Evolutionary conservation across 2,113 vertebrate species (phyloP), one percentile per base, ranked within the genome.

Genomic region (Onychostoma macrolepis): DNA sequence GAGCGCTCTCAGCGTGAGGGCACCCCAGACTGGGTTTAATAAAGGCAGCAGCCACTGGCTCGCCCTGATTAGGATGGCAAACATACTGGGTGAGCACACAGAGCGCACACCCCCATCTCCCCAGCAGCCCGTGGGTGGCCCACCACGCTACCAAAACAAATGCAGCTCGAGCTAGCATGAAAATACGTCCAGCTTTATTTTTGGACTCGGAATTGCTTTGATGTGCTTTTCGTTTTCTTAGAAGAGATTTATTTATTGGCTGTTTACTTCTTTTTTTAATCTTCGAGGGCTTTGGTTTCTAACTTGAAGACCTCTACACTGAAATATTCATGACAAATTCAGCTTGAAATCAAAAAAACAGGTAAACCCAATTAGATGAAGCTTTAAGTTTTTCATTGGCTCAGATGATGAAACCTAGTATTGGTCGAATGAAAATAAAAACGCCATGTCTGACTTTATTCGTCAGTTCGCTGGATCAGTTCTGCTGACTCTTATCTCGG

Each of bases 21-120:
- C 90, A 84, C 85, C 89, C 87, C 90, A 92, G 89, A 93, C 92
- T 87, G 89, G 86, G 90, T 94, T 91, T 93, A 93, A 94, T 93
- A 92, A 90, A 90, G 65, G 81, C 87, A 85, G 69, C 87, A 85
- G 89, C 87, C 88, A 82, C 91, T 88, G 90, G 92, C 90, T 90
- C 81, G 90, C 88, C 91, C 92, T 95, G 94, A 95, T 95, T 95
- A 94, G 92, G 88, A 94, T 88, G 92, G 86, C 83, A 92, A 93
- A 93, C 93, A 92, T 89, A 88, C 90, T 50, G 80, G 83, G 87
- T 87, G 84, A 87, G 85, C 86, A 80, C 85, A 86, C 43, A 63
- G 89, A 85, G 28, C 36, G 72, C 86, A 75, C 83, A 82, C 85
- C 86, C 90, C 89, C 91, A 86, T 78, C 50, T 79, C 65, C 24